Base-by-base conservation (phyloP, 2,888 invertebrate species). In the Agrochola lota region DNA sequence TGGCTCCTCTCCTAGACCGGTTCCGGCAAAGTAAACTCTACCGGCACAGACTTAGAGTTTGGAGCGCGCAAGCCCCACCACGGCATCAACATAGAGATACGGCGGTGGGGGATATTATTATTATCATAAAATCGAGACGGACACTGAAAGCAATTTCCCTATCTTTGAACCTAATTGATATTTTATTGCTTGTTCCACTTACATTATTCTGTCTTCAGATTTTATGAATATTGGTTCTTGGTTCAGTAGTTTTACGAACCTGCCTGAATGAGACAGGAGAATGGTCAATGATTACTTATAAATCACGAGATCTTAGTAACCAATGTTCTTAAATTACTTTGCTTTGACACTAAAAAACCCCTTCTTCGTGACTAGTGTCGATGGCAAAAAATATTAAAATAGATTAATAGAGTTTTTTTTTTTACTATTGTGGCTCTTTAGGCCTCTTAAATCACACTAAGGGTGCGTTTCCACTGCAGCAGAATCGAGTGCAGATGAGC, bases 131-230 rank as follows among this genome's bases (percentile, higher is more conserved):
- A 78, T 40, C 15, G 9, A 49, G 12, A 57, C 20, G 23, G 23
- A 49, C 20, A 7, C 30, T 59, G 49, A 17, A 23, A 40, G 20
- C 35, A n/a, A 59, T 68, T 79, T 79, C 11, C n/a, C 20, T 15
- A 40, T 30, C 40, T 12, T 43, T 40, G 40, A 23, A 49, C 17
- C 4, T 40, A 49, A 77, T 77, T 49, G 8, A 30, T 30, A 76
- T 77, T 77, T 77, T 67, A 77, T 15, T n/a, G 12, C 9, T 52
- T 60, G 67, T 52, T 59, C 40, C n/a, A 30, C 26, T 66, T 64
- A 57, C 57, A 40, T 49, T 20, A 4, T 43, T 43, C n/a, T 52
- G 26, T 11, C 4, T 60, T 30, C 9, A 43, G 17, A 26, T 26
- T 46, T 62, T 40, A 71, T 72, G 49, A 26, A 17, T 23, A 40